These are phyloP conservation scores for Tympanuchus pallidicinctus DNA, from an alignment of 2,113 vertebrate species.

Conservation along the genomic window DNA sequence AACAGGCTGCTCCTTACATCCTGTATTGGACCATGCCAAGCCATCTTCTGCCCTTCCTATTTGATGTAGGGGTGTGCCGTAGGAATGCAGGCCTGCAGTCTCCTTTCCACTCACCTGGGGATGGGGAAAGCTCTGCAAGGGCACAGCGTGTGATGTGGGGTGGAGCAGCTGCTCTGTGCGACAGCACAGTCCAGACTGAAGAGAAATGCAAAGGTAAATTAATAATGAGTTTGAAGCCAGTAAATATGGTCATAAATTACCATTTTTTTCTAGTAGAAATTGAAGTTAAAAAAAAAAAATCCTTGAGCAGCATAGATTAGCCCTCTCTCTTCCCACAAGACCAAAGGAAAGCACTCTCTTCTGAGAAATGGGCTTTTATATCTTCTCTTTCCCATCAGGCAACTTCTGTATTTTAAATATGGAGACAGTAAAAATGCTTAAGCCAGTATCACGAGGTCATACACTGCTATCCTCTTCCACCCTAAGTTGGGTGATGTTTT, in stretches of 20 bases:
- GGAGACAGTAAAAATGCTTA: neutral
- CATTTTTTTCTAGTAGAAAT: neutral
- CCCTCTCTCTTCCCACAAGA: neutral
- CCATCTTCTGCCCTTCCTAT: neutral
- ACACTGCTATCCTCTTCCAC: neutral
- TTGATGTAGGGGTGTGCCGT: rapidly evolving
- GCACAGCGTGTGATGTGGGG: neutral
- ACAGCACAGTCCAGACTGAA: neutral
- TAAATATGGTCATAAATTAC: neutral
- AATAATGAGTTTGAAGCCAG: neutral
- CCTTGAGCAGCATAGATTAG: neutral
- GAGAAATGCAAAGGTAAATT: neutral
- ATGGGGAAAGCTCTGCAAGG: neutral
- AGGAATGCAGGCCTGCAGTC: neutral
- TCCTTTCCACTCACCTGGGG: neutral
- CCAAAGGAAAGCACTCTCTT: neutral
- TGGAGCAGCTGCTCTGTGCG: neutral
- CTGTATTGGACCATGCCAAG: neutral
- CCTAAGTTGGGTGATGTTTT: neutral
- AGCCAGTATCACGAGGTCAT: neutral
- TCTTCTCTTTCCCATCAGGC: neutral
- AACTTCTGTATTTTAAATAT: neutral
- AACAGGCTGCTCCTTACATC: neutral
- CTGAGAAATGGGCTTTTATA: neutral
- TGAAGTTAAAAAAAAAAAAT: neutral